Evolutionary conservation across 2,888 invertebrate species (phyloP), one percentile per base, ranked within the genome.

Genomic region (Limnephilus auricula): DNA sequence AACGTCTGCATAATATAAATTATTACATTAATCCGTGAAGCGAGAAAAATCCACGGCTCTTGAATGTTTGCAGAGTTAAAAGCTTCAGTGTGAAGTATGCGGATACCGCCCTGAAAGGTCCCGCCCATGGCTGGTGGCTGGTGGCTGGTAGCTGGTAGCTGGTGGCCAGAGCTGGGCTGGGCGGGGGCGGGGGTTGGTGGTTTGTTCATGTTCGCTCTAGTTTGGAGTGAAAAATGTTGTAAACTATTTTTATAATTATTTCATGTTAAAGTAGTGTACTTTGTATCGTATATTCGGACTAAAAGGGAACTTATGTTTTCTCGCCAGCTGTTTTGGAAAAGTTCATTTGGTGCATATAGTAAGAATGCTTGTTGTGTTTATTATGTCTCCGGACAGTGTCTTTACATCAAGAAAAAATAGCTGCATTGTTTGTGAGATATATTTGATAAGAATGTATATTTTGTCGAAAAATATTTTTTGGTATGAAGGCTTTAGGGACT

Each of bases 1-100:
- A 89, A 90, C 85, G 85, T 83, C 92, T 90, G 92, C 91, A 91
- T 90, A 65, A 65, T 65, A 90, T 89, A 90, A 90, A 91, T 91
- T 91, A 91, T 86, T 79, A 87, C 65, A 87, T 65, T 87, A 87
- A 65, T 85, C 45, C 40, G 40, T 45, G 85, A 13, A 85, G 85
- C 85, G 85, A 65, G 85, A 40, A 85, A 85, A 85, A 30, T 85
- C 45, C 40, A 30, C 85, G 85, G 30, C 40, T 85, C 85, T 40
- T 40, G 85, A 40, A 85, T 85, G 85, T 85, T 85, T 85, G 40
- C 85, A n/a, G 40, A 40, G 40, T 40, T 85, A 85, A 85, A 85
- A 85, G 85, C 85, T 85, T 45, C 40, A 85, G 37, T 85, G 85
- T 37, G 45, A 40, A 85, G 37, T 82, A 82, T 82, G 32, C 82